Evolutionary conservation across 1,140 invertebrate species (phyloP).

Genomic region (Contarinia nasturtii): DNA sequence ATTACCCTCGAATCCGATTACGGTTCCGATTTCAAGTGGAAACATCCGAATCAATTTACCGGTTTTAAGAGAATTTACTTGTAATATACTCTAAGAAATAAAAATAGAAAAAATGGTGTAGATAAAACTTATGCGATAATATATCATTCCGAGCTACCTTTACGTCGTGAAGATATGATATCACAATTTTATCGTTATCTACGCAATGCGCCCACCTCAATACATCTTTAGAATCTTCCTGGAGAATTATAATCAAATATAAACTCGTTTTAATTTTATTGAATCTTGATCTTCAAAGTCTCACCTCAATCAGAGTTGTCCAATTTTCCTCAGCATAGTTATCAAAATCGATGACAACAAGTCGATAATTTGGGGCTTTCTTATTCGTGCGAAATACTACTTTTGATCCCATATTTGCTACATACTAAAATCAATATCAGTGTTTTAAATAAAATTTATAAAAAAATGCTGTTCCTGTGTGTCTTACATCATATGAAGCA

Average conservation of each 20-base stretch:
- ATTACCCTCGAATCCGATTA: conserved; percentile 68
- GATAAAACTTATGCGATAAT: no score
- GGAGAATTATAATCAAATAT: conserved; percentile 3
- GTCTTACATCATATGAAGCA: conserved; percentile 76
- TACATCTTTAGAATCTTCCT: conserved; percentile 76
- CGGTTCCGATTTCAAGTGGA: conserved; percentile 68
- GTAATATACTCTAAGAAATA: conserved; percentile 31
- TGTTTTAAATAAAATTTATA: conserved; percentile 2
- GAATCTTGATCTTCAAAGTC: no score
- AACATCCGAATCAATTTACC: conserved; percentile 58
- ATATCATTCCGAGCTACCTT: conserved; percentile 35
- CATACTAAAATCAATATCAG: conserved; percentile 42
- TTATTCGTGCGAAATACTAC: conserved; percentile 87
- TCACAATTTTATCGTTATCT: conserved; percentile 65
- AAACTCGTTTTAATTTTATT: no score
- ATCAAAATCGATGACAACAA: conserved; percentile 74
- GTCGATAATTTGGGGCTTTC: conserved; percentile 75
- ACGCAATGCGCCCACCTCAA: conserved; percentile 75
- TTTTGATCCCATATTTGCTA: conserved; percentile 71
- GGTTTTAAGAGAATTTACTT: conserved; percentile 55
- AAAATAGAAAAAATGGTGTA: no score
- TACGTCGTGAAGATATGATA: conserved; percentile 86
- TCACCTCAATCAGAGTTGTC: conserved; percentile 48
- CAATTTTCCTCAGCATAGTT: conserved; percentile 61
- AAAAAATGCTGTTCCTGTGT: not conserved